Evolutionary conservation across 2,888 invertebrate species (phyloP), one percentile per base, ranked within the genome.

Genomic region (Rhimphoctona megacephalus): DNA sequence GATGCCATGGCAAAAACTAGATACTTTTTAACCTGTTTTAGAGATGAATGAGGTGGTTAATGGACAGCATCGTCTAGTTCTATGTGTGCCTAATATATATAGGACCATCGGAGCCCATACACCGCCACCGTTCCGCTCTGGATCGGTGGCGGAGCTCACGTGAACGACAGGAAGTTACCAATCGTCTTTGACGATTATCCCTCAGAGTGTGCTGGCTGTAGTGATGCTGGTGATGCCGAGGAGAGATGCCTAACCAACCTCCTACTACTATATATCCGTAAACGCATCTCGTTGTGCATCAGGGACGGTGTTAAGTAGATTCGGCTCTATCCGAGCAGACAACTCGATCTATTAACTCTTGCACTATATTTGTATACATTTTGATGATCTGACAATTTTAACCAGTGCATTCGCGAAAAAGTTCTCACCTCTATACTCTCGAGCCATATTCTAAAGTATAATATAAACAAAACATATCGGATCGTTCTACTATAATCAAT

Each of bases 151-250:
- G 91, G 90, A 90, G 92, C 90, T 94, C 93, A 94, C 93, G 93
- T 93, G 94, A 93, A 92, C 91, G 91, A 92, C 94, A 94, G 94
- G 94, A 94, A 94, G 93, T 92, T 91, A 91, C 93, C 94, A 94
- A 94, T 94, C 94, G 94, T 94, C 94, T 94, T 94, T 91, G 90
- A 89, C 93, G 94, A 93, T 94, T 94, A 93, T 94, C 93, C 93
- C 92, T 91, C 91, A 49, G 86, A 86, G 86, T 81, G 73, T 90
- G 88, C 85, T 86, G 86, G 57, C 30, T 72, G 46, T 54, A 80
- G 67, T 83, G 81, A 77, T 85, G 73, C 81, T 81, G 83, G 78
- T 83, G 81, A 86, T 83, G 83, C 82, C 79, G 81, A 88, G 87
- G 81, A 88, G 87, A 81, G 74, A 81, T 73, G 81, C 85, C 78